Base-by-base conservation (phyloP, 2,888 invertebrate species). In the Drosophila pegasa region DNA sequence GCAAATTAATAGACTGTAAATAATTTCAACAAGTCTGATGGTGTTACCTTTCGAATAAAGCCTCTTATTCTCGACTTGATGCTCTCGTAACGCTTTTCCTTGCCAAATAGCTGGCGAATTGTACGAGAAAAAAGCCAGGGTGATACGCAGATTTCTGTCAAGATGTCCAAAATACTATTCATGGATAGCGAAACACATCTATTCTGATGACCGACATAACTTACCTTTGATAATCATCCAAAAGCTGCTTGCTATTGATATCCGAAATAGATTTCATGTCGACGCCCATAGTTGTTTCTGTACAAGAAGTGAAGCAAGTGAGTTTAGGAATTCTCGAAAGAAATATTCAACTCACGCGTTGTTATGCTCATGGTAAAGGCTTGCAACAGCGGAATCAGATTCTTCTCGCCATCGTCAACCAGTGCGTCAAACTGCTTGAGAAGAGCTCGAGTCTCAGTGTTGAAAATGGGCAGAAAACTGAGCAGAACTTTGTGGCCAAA, bases 221-320 rank as follows among this genome's bases (percentile, higher is more conserved):
- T 69, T 79, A 92, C 91, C 87, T 84, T 65, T 91, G 88, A 62
- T 88, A 91, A 20, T 73, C 78, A n/a, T 76, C 63, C n/a, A 91
- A 51, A 3, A 91, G 52, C 16, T 75, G 76, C 16, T 76, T 74
- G n/a, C 71, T 84, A 37, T 56, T 79, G 22, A 66, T 41, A 51
- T 27, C 71, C 16, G 62, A 70, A 27, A 54, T 65, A 10, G 65
- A 58, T 10, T 77, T 83, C 9, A 79, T 80, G 54, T 88, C 83
- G 41, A 75, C 86, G 0, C 92, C 91, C 92, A 92, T 92, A 10
- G 91, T 91, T 0, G 91, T 92, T 71, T 89, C 91, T 91, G 54
- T 31, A 51, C 43, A 40, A 45, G 20, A 61, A 58, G 57, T n/a
- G n/a, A 31, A 18, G 10, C 29, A 37, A 47, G 22, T 18, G 2